These are phyloP conservation scores for Macrosiphum euphorbiae DNA, from an alignment of 2,888 invertebrate species.

Conservation along the genomic window DNA sequence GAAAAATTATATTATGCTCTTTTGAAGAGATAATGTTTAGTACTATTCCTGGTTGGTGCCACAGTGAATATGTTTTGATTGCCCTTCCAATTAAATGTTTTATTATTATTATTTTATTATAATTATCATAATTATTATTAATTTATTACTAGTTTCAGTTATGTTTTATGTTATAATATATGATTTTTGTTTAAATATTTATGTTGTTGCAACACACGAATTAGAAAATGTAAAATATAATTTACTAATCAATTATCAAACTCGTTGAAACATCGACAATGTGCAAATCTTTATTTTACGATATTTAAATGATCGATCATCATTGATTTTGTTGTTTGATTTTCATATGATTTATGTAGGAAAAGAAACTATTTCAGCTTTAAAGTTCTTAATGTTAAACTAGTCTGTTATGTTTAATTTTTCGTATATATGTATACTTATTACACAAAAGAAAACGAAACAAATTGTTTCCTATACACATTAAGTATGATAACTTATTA, in stretches of 20 bases:
- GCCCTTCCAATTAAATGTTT: neutral
- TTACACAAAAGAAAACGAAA: neutral
- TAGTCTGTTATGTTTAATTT: slow-evolving; percentile 36
- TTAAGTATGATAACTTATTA: neutral
- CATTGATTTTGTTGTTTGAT: neutral
- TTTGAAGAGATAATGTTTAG: neutral
- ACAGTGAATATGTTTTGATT: neutral
- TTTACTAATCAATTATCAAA: neutral
- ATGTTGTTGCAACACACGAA: neutral
- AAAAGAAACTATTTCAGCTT: neutral
- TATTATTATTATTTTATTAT: neutral
- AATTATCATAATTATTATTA: neutral
- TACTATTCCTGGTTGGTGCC: neutral
- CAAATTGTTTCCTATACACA: slow-evolving; percentile 4
- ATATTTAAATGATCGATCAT: neutral
- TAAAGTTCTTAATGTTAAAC: neutral
- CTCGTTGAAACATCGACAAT: neutral
- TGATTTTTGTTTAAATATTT: neutral
- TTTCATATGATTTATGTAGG: slow-evolving; percentile 4
- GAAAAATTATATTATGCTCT: neutral
- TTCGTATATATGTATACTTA: neutral
- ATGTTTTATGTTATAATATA: slow-evolving; percentile 9
- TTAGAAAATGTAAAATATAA: neutral
- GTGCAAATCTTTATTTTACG: neutral
- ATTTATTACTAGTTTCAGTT: neutral